Conservation (phyloP, 2,888 invertebrate species). For the Choreutis nemorana region DNA sequence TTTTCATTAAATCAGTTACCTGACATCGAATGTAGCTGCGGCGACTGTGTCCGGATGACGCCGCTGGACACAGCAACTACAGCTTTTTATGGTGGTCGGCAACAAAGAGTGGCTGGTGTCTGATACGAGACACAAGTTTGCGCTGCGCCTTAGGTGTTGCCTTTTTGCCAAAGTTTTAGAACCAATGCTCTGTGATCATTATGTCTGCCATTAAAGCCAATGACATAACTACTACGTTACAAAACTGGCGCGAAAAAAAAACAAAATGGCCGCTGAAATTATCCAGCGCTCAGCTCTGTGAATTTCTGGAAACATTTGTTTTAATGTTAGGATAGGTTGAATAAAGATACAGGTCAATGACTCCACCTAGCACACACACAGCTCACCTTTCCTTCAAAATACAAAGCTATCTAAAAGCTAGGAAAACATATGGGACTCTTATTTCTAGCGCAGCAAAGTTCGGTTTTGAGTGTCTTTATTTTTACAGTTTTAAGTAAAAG, state of each 20-base stretch:
- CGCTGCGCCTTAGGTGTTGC: too few relatives aligned
- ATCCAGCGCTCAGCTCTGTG: constrained; percentile 15
- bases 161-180: too few relatives aligned
- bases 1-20: too few relatives aligned
- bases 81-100: too few relatives aligned
- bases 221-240: too few relatives aligned
- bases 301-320: constrained; percentile 15
- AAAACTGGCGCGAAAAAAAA: constrained; percentile 12
- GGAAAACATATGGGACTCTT: background rate
- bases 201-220: too few relatives aligned
- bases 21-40: too few relatives aligned
- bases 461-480: background rate
- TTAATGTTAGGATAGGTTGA: constrained; percentile 58
- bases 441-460: background rate
- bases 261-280: constrained; percentile 18
- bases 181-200: too few relatives aligned
- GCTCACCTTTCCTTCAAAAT: constrained; percentile 20
- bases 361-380: constrained; percentile 26
- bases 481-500: constrained; percentile 14
- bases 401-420: background rate
- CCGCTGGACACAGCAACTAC: too few relatives aligned
- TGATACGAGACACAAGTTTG: too few relatives aligned
- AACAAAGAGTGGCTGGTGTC: too few relatives aligned
- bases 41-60: too few relatives aligned
- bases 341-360: constrained; percentile 47